Evolutionary conservation across 2,113 vertebrate species (phyloP).

Genomic region (Apus apus): DNA sequence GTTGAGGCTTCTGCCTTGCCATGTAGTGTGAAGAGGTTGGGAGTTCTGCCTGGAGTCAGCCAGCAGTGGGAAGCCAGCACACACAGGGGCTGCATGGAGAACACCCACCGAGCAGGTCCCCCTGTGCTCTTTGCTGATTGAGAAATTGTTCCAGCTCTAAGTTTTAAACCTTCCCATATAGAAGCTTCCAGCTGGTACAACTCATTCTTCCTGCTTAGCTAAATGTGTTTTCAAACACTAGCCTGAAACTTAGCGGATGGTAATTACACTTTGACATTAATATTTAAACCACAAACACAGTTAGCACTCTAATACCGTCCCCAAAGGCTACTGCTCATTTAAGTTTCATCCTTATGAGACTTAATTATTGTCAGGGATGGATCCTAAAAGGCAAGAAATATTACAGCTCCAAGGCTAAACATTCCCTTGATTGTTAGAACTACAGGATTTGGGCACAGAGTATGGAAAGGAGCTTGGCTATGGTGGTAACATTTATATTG

Average conservation of each 20-base stretch:
- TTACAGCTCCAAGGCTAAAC: constrained; percentile 37
- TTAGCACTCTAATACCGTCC: constrained; percentile 71
- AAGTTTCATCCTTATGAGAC: constrained; percentile 72
- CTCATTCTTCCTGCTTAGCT: constrained; percentile 36
- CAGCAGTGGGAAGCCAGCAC: not conserved
- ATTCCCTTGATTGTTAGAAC: constrained; percentile 1
- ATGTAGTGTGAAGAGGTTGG: not conserved
- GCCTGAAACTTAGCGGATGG: constrained; percentile 49
- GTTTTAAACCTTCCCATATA: not conserved
- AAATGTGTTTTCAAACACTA: constrained; percentile 56
- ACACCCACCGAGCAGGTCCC: not conserved
- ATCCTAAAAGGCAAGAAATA: constrained; percentile 65
- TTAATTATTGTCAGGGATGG: constrained; percentile 78
- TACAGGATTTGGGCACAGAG: not conserved
- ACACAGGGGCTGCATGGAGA: not conserved
- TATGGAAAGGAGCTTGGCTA: not conserved
- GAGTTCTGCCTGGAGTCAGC: not conserved
- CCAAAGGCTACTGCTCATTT: constrained; percentile 72
- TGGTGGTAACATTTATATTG: not conserved
- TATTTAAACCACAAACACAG: constrained; percentile 82
- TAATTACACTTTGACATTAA: constrained; percentile 78
- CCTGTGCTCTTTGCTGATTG: not conserved
- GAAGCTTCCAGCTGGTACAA: constrained; percentile 19
- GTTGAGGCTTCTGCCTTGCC: not conserved
- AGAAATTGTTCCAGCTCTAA: not conserved